A percentile compares a stretch with the other conserved stretches of the same genome.
phyloP scores from a whole-genome alignment of 2,113 vertebrate genomes.

The Platichthys stellatus region DNA sequence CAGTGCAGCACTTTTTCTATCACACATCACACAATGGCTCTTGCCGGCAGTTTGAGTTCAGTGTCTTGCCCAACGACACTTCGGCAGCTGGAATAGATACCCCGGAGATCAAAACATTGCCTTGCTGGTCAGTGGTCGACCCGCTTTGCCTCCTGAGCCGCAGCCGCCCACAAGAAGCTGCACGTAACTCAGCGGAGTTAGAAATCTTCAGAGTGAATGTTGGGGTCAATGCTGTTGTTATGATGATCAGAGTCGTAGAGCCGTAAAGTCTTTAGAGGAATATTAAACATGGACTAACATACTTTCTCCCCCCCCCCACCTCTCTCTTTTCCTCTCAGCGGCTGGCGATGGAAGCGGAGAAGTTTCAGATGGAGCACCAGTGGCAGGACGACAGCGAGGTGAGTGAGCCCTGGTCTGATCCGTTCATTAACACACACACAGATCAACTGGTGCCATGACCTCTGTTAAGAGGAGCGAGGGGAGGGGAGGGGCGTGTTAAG shows the following conservation, averaged over 20 bases:
- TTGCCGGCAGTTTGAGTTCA: too few relatives aligned
- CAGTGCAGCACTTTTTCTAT: too few relatives aligned
- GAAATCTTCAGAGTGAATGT: not conserved
- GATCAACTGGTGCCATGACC: conserved; percentile 17
- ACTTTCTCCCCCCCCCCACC: not conserved
- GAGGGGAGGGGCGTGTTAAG: not conserved
- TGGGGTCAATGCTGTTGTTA: not conserved
- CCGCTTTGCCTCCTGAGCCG: too few relatives aligned
- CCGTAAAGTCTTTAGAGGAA: not conserved
- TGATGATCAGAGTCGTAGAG: not conserved
- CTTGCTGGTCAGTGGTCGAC: too few relatives aligned
- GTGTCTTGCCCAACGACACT: too few relatives aligned
- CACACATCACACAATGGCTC: too few relatives aligned
- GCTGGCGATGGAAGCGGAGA: conserved; percentile 88
- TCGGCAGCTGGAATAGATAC: too few relatives aligned
- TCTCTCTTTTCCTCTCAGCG: conserved; percentile 78
- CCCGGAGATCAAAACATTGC: too few relatives aligned
- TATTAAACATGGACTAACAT: conserved; percentile 12
- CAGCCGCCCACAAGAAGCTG: not conserved
- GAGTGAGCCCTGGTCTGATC: conserved; percentile 60
- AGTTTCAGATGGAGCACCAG: conserved; percentile 85
- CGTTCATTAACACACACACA: conserved; percentile 27
- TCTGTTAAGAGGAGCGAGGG: conserved; percentile 26
- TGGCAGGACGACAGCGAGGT: conserved; percentile 91
- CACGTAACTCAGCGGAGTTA: not conserved